Evolutionary conservation across 2,113 vertebrate genomes (phyloP).

Genomic region (Hypanus sabinus): DNA sequence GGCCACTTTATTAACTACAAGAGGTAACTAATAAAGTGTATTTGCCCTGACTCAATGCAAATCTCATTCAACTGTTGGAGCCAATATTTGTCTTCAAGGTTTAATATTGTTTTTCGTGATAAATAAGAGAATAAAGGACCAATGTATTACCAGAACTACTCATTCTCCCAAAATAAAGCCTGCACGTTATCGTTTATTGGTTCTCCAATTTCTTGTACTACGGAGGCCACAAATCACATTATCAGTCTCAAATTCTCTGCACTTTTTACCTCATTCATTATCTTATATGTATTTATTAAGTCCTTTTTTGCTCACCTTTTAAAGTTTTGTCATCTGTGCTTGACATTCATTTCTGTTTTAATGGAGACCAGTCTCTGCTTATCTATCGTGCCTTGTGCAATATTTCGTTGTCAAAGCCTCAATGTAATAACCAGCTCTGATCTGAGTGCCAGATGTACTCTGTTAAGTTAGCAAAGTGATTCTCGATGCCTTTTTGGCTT

Average conservation of each 20-base stretch:
- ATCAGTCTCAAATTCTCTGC: not conserved
- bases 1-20: no score
- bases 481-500: not conserved
- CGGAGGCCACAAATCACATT: not conserved
- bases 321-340: not conserved
- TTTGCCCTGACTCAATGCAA: not conserved
- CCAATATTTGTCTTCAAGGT: not conserved
- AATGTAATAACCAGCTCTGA: not conserved
- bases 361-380: no score
- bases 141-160: not conserved
- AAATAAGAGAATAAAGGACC: not conserved
- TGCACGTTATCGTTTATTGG: not conserved
- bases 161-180: not conserved
- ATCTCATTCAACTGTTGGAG: not conserved
- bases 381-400: not conserved
- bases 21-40: no score
- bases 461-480: not conserved
- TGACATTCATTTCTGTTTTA: not conserved
- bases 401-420: not conserved
- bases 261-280: not conserved
- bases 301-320: not conserved
- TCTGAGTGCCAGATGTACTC: not conserved
- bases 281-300: not conserved
- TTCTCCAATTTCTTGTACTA: not conserved
- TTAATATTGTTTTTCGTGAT: not conserved